Evolutionary conservation across 2,888 invertebrate genomes (phyloP), one percentile per base, ranked within the genome.

Genomic region (Chrysina gloriosa): DNA sequence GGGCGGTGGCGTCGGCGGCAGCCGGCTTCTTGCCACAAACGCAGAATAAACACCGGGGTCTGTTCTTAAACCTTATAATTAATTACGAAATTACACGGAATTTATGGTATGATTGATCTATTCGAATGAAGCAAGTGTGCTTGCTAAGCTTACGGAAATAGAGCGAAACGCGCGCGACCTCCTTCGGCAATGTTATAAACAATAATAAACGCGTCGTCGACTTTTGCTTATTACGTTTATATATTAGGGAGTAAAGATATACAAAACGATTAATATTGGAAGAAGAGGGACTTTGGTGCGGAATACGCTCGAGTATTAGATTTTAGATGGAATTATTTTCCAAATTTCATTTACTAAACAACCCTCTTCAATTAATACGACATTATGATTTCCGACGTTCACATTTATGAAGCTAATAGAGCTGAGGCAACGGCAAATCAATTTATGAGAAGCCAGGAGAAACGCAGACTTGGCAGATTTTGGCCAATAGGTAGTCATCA

Each of bases 81-180:
- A 81, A 81, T 81, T 80, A 81, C 78, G 75, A 76, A 80, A 79
- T 77, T 79, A 76, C 78, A 76, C 74, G 75, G 75, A 79, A 79
- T 77, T 75, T 75, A 74, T 75, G 76, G 77, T 76, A 80, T 81
- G 80, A 81, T 79, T 78, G 78, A 78, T 73, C 71, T 65, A 67
- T 54, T 48, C 63, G 63, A 71, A 65, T 34, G 50, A 23, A 64
- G 36, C 48, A 34, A 50, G 48, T 50, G 50, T 64, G 64, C 50
- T 50, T 50, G 34, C 50, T 63, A 50, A 48, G 36, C 48, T 54
- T 56, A 31, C 39, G 58, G 36, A 36, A 63, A 63, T 47, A 47
- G 48, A 63, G 16, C 7, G 48, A 31, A 66, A 42, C 27, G 29
- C 29, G 16, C 48, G 5, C 42, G 34, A 29, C 45, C 19, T 56